Percentiles rank a stretch among this genome's conserved stretches.
Conservation (phyloP, 2,888 invertebrate species). For the Eupeodes luniger region DNA sequence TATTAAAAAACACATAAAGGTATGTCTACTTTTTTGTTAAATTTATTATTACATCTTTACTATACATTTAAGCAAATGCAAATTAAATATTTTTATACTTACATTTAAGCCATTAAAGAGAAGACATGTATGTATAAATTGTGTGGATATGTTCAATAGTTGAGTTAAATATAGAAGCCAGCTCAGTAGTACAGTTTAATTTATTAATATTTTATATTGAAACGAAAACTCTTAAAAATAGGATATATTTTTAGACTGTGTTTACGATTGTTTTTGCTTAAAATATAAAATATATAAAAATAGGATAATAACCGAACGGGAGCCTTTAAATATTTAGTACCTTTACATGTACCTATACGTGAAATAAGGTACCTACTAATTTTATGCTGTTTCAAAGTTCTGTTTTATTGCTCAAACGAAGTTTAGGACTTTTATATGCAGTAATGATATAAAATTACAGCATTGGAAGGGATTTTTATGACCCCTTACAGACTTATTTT, state of each 20-base stretch:
- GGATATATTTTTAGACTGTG: constrained; percentile 62
- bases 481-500: neutral
- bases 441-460: constrained; percentile 9
- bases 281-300: constrained; percentile 36
- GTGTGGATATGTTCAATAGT: too few species aligned
- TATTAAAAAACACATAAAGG: too few species aligned
- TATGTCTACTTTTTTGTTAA: too few species aligned
- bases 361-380: neutral
- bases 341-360: too few species aligned
- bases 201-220: neutral
- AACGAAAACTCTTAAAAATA: neutral
- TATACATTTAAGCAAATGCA: too few species aligned
- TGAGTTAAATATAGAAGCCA: too few species aligned
- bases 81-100: too few species aligned
- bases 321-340: constrained; percentile 4
- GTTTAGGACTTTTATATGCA: neutral
- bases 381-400: constrained; percentile 8
- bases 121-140: too few species aligned
- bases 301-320: constrained; percentile 58
- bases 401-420: constrained; percentile 20
- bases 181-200: too few species aligned
- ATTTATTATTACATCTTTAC: too few species aligned
- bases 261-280: constrained; percentile 66
- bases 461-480: neutral
- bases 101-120: too few species aligned